phyloP scores from a whole-genome alignment of 2,888 invertebrate species.

The Stenodera caucasica region DNA sequence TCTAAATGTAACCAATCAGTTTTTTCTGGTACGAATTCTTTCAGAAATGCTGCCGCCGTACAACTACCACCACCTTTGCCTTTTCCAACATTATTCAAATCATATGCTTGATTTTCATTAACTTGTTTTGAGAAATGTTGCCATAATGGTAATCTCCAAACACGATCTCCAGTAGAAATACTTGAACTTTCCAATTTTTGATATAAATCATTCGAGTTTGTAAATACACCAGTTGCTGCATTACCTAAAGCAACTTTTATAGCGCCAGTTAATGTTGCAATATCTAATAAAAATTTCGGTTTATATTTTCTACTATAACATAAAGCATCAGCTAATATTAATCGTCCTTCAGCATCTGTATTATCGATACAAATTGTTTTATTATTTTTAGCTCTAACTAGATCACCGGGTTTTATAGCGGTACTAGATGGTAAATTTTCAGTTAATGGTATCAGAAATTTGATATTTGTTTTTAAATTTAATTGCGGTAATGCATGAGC shows the following conservation, averaged over 20 bases:
- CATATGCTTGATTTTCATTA: conserved; percentile 49
- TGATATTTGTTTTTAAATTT: conserved; percentile 60
- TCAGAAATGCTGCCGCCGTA: conserved; percentile 53
- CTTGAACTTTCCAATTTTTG: conserved; percentile 59
- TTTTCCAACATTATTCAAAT: conserved; percentile 52
- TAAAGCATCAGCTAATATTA: conserved; percentile 51
- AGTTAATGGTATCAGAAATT: conserved; percentile 54
- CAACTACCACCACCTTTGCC: conserved; percentile 50
- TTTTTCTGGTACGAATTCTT: conserved; percentile 61
- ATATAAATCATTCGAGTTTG: conserved; percentile 60
- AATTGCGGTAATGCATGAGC: conserved; percentile 59
- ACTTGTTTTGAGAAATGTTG: conserved; percentile 59
- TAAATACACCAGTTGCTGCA: conserved; percentile 60
- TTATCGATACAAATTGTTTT: conserved; percentile 66
- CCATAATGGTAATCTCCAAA: conserved; percentile 66
- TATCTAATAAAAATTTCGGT: conserved; percentile 67
- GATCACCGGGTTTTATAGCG: conserved; percentile 60
- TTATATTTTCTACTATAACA: conserved; percentile 55
- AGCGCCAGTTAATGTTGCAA: conserved; percentile 69
- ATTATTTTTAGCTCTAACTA: conserved; percentile 59
- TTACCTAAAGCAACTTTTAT: conserved; percentile 60
- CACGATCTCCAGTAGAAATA: conserved; percentile 61
- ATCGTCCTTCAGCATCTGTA: conserved; percentile 61
- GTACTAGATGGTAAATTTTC: conserved; percentile 64
- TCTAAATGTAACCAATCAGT: conserved; percentile 65